Conservation (phyloP, 1,140 invertebrate species). For the Pachyrhynchus sulphureomaculatus region DNA sequence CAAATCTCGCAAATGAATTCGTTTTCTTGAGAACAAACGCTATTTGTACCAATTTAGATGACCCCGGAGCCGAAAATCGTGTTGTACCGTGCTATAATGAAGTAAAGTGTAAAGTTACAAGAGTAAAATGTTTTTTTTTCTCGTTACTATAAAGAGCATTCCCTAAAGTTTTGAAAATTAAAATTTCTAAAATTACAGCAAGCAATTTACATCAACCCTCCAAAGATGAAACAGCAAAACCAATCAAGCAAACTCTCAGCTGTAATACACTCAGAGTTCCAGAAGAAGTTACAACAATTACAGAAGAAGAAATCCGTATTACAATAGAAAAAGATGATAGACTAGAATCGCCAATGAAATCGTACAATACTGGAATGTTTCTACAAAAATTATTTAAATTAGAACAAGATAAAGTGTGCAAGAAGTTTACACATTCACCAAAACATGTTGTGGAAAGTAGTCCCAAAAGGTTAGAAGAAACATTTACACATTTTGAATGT, state of each 20-base stretch:
- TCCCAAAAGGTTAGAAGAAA: slow-evolving; percentile 45
- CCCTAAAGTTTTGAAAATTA: too few species aligned
- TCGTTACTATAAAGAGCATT: too few species aligned
- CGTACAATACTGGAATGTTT: slow-evolving; percentile 55
- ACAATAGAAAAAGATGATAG: slow-evolving; percentile 24
- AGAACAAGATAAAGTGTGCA: slow-evolving; percentile 32
- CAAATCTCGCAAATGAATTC: too few species aligned
- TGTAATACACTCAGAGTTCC: slow-evolving; percentile 54
- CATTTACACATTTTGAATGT: slow-evolving; percentile 19
- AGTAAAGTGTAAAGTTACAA: too few species aligned
- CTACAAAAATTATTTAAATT: slow-evolving; percentile 57
- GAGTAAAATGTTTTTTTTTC: too few species aligned
- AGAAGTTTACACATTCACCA: slow-evolving; percentile 40
- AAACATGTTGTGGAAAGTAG: slow-evolving; percentile 43
- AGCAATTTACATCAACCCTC: slow-evolving; percentile 40
- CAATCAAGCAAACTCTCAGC: slow-evolving; percentile 35
- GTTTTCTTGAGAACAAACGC: too few species aligned
- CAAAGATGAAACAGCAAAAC: slow-evolving; percentile 29
- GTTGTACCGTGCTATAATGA: too few species aligned
- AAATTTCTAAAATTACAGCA: too few species aligned
- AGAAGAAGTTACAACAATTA: slow-evolving; percentile 35
- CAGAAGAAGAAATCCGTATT: slow-evolving; percentile 50
- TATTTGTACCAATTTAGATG: too few species aligned
- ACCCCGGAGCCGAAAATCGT: too few species aligned
- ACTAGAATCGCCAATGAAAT: slow-evolving; percentile 50